Conservation (phyloP, 2,113 vertebrate genomes). For the Oreocharis arfaki region DNA sequence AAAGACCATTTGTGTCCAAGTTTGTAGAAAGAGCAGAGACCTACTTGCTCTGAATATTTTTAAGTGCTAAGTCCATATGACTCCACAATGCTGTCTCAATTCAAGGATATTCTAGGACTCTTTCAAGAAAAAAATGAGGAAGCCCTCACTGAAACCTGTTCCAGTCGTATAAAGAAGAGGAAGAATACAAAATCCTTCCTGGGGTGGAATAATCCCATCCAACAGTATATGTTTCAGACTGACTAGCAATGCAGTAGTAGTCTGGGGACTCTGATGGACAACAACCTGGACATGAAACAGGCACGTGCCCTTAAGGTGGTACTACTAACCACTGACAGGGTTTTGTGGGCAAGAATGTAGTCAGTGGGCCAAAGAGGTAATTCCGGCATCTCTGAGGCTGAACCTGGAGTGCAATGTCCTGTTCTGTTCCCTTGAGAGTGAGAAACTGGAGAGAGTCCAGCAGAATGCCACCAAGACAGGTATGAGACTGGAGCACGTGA, state of each 20-base stretch:
- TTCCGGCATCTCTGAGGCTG: not conserved
- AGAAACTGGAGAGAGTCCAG: not conserved
- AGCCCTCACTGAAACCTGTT: not conserved
- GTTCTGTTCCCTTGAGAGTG: not conserved
- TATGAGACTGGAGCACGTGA: not conserved
- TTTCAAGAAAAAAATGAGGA: not conserved
- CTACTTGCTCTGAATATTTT: not conserved
- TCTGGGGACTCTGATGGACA: not conserved
- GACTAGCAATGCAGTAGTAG: not conserved
- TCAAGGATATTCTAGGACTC: not conserved
- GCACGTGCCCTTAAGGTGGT: accelerated
- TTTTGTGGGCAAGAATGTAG: not conserved
- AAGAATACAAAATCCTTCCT: not conserved
- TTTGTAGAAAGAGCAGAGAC: not conserved
- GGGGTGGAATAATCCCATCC: not conserved
- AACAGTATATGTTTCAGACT: not conserved
- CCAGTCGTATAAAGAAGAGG: not conserved
- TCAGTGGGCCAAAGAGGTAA: not conserved
- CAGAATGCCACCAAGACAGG: not conserved
- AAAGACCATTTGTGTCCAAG: not conserved
- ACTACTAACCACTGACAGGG: no score
- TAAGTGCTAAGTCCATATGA: not conserved
- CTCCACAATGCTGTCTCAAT: not conserved
- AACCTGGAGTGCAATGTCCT: not conserved
- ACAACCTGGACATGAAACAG: not conserved